A percentile compares a stretch with the other conserved stretches of the same genome.
Evolutionary conservation across 2,113 vertebrate genomes (phyloP).

Genomic region (Antechinus stuartii): DNA sequence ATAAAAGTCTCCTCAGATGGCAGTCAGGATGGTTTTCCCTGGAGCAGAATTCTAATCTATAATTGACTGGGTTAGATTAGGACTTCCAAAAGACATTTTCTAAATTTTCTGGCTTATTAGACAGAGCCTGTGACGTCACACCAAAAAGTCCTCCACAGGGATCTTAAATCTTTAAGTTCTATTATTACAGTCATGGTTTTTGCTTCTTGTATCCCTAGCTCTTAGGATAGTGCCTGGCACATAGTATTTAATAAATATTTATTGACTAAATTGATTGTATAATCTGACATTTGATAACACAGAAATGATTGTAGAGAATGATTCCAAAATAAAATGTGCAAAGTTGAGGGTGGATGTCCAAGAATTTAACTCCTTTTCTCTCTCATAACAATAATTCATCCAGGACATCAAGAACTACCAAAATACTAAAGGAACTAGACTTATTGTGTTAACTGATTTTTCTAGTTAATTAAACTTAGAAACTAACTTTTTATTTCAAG

Average conservation of each 20-base stretch:
- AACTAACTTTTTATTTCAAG: conserved; percentile 14
- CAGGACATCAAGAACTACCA: background rate
- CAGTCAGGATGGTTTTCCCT: background rate
- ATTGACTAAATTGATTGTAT: background rate
- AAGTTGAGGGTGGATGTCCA: background rate
- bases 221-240: background rate
- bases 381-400: background rate
- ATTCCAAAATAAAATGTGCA: background rate
- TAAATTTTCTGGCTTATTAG: background rate
- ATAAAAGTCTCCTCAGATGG: background rate
- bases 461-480: conserved; percentile 11
- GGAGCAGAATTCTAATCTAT: conserved; percentile 20
- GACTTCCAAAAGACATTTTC: background rate
- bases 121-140: background rate
- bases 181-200: background rate
- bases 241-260: background rate
- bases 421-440: background rate
- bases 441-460: conserved; percentile 5
- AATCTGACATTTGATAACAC: no score
- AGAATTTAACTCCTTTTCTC: background rate
- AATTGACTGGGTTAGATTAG: background rate
- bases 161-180: background rate
- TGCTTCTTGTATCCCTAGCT: background rate
- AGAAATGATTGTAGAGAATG: background rate
- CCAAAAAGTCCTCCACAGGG: background rate